Evolutionary conservation across 2,888 invertebrate species (phyloP), one percentile per base, ranked within the genome.

Genomic region (Thumatha senex): DNA sequence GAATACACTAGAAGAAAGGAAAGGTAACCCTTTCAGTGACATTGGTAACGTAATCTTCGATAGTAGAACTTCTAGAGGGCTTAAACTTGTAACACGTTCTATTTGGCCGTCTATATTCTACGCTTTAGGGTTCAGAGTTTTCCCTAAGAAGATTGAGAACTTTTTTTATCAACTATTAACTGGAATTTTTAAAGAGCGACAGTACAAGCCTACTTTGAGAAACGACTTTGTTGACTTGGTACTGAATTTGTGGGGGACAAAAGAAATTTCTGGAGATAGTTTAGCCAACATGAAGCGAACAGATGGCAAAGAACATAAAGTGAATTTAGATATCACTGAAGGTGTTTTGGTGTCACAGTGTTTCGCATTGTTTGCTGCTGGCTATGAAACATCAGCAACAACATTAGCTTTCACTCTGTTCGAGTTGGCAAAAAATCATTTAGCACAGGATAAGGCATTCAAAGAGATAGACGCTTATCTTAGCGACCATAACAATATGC

Each of bases 331-430:
- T 54, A 78, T 46, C 9, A 43, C 9, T 33, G 68, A 92, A 10
- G 80, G 90, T 2, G 68, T 93, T 34, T 58, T 94, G 5, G 82
- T 89, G 0, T 87, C 93, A 0, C 93, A 94, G 50, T 89, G 92
- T 2, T 83, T 92, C 30, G 69, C 92, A 0, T 93, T 94, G 47
- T 85, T 84, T 31, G 72, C 70, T 0, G 84, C 82, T 15, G 85
- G 85, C 0, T 85, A 70, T 40, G 85, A 85, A 13, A 84, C 84
- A 0, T 78, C 84, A 2, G 68, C 84, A 0, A 72, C 72, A 0
- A 78, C 80, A 0, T 45, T 72, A 11, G 65, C 69, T 24, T 77
- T 63, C 31, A 64, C 73, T 0, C 48, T 85, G 14, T 83, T 60
- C 29, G 82, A 85, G 40, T 53, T 85, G 9, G 80, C 85, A 0